A percentile compares a stretch with the other conserved stretches of the same genome.
phyloP scores from a whole-genome alignment of 1,140 invertebrate genomes.

The Ruditapes philippinarum region DNA sequence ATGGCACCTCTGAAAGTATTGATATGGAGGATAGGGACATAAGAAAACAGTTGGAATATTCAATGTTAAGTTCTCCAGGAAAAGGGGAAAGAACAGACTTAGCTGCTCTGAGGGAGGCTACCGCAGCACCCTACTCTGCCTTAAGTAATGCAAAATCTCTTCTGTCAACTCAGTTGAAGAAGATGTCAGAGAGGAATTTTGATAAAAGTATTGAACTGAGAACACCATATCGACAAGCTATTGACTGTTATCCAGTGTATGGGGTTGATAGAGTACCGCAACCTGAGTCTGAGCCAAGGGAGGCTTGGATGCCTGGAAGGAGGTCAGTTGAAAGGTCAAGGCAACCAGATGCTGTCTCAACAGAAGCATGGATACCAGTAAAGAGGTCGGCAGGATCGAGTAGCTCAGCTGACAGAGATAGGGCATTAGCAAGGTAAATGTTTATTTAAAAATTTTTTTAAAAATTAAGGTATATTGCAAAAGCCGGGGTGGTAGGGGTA shows the following conservation, averaged over 20 bases:
- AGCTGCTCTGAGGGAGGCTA: conserved; percentile 55
- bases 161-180: conserved; percentile 79
- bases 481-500: no score
- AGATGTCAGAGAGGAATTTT: conserved; percentile 79
- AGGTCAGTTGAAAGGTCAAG: conserved; percentile 32
- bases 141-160: conserved; percentile 78
- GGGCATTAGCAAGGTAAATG: conserved; percentile 29
- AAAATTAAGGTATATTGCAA: no score
- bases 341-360: background rate
- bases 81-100: conserved; percentile 63
- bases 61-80: conserved; percentile 76
- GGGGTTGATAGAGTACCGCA: conserved; percentile 50
- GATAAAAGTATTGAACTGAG: conserved; percentile 79
- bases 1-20: conserved; percentile 68
- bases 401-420: conserved; percentile 5
- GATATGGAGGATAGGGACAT: conserved; percentile 73
- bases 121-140: conserved; percentile 70
- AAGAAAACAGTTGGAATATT: conserved; percentile 78
- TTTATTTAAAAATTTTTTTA: no score
- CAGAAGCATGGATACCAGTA: conserved; percentile 47
- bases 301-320: background rate
- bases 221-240: conserved; percentile 72
- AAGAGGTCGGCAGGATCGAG: conserved; percentile 6
- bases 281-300: background rate
- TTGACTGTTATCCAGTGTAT: conserved; percentile 81